Conservation (phyloP, 1,140 invertebrate species). For the Trichomalopsis sarcophagae region DNA sequence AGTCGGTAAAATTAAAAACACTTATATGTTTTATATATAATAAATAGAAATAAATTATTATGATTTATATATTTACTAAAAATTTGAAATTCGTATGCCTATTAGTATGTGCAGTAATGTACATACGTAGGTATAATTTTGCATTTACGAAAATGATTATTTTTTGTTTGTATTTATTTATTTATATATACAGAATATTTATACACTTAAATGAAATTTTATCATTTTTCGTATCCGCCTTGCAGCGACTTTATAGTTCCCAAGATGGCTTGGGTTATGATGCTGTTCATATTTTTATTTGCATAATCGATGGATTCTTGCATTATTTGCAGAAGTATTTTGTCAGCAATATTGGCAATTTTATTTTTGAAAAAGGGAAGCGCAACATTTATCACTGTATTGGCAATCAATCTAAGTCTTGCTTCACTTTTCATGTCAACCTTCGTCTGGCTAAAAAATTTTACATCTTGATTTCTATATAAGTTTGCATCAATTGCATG, state of each 20-base stretch:
- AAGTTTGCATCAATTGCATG: background rate
- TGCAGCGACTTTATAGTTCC: no score
- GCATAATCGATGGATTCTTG: background rate
- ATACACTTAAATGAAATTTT: background rate
- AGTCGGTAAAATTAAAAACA: no score
- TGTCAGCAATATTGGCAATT: background rate
- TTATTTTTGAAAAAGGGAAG: background rate
- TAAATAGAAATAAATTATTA: no score
- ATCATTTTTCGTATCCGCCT: background rate
- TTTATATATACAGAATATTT: background rate
- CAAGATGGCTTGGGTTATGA: no score
- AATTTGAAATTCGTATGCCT: no score
- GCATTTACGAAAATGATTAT: background rate
- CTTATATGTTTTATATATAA: no score
- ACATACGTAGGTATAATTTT: background rate
- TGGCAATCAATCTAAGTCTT: background rate
- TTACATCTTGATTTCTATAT: background rate
- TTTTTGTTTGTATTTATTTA: background rate
- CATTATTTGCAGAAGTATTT: background rate
- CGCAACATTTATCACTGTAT: background rate
- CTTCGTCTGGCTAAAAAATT: background rate
- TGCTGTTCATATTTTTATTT: no score
- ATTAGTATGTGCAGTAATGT: no score
- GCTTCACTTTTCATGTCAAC: background rate
- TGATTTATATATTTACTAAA: no score